phyloP scores from a whole-genome alignment of 1,140 invertebrate species.

The Drosophila lacteicornis region DNA sequence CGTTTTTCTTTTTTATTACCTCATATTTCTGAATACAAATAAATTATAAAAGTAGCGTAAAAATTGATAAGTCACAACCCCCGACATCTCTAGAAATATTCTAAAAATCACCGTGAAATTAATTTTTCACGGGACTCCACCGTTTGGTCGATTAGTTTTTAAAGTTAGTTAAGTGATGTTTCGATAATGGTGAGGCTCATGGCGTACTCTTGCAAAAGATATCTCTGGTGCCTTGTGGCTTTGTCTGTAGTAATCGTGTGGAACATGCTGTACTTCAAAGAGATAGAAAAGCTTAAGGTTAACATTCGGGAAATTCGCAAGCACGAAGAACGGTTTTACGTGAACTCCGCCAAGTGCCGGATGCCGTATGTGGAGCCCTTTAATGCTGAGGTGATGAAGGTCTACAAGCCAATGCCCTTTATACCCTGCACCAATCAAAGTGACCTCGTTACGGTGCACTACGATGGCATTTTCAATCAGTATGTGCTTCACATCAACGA shows the following conservation, averaged over 20 bases:
- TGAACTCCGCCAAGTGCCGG: slow-evolving; percentile 37
- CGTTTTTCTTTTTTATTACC: too few species aligned
- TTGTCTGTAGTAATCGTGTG: not conserved
- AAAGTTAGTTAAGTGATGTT: not conserved
- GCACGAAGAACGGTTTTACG: slow-evolving; percentile 19
- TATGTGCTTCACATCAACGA: slow-evolving; percentile 53
- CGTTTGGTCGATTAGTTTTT: too few species aligned
- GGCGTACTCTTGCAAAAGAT: not conserved
- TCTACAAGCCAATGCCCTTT: slow-evolving; percentile 44
- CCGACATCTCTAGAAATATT: not conserved
- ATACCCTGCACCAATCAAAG: slow-evolving; percentile 56
- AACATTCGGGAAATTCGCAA: not conserved
- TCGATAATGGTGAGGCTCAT: slow-evolving; percentile 11
- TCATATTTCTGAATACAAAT: too few species aligned
- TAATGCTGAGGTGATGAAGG: slow-evolving; percentile 15
- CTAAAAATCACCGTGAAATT: slow-evolving; percentile 10
- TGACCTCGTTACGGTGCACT: slow-evolving; percentile 38
- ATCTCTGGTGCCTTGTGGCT: not conserved
- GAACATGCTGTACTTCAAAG: not conserved
- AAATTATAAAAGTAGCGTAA: not conserved
- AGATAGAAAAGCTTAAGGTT: too few species aligned
- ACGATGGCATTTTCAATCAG: slow-evolving; percentile 15
- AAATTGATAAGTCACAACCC: not conserved
- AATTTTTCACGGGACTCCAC: not conserved
- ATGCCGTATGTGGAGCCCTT: slow-evolving; percentile 61